Evolutionary conservation across 1,140 invertebrate genomes (phyloP), one percentile per base, ranked within the genome.

Genomic region (Brachionus calyciflorus): DNA sequence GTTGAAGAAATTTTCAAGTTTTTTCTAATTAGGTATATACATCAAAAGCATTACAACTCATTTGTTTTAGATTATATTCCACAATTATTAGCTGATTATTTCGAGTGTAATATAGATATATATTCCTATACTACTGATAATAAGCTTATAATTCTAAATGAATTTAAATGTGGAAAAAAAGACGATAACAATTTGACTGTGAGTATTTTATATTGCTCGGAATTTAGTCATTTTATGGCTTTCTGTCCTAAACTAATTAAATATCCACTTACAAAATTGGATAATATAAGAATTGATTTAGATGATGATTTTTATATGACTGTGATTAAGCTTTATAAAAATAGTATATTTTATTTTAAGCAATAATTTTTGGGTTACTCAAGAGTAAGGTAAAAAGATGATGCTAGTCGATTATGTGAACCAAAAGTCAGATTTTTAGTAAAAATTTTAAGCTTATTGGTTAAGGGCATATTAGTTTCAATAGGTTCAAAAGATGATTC

Each of bases 1-100:
- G 40, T 40, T 7, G 57, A 63, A n/a, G 57, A 37, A 24, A 21
- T 63, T 19, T 40, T 63, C 12, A 63, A 63, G 19, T 63, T 63
- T 63, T 37, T 17, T 40, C 33, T 63, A 17, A 63, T 63, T 9
- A 63, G 33, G 12, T 63, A 63, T 30, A 10, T 63, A 3, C 21
- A 37, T 10, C 3, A 63, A 17, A 63, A 63, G n/a, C n/a, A 17
- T 30, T 63, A 17, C 40, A 33, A 63, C 10, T 37, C 57, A 63
- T 33, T 37, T 63, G 33, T 63, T 19, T 30, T 63, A n/a, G 57
- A 63, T 30, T 63, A 63, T 63, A 17, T 63, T n/a, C 57, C 57
- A 9, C 28, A 63, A 33, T 21, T 63, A 30, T 37, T 63, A 17
- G 28, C 57, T 19, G 33, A 33, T 19, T 63, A 40, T 41, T 63